Base-by-base conservation (phyloP, 2,888 invertebrate species). In the Lasioglossum vierecki region DNA sequence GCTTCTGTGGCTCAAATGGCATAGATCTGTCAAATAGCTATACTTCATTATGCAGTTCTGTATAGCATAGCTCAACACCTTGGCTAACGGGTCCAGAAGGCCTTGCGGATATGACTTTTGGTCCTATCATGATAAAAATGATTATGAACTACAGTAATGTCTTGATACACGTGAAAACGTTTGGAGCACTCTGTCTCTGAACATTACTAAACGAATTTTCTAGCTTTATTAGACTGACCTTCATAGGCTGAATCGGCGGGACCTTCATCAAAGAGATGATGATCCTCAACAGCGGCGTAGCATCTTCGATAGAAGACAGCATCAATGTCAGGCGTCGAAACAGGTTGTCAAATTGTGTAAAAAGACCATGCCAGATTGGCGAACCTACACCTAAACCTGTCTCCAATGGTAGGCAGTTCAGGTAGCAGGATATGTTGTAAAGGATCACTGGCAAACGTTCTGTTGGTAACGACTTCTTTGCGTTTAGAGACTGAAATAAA, bases 41-140 rank as follows among this genome's bases (percentile, higher is more conserved):
- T 98, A 97, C 91, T 98, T 97, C 83, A 99, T 95, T 76, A 97
- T 96, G 90, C 97, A 98, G 94, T 98, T 98, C 95, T 99, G 99
- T 83, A 99, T 97, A n/a, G 98, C 97, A 95, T 98, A 98, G 94
- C 98, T 98, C 83, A 99, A 95, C 88, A 99, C 97, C 96, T 99
- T 99, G 0, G 99, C 98, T 94, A 99, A 99, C 3, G 99, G 99
- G 93, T 99, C 99, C 91, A 99, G 95, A 88, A 99, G 96, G 30
- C 97, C 97, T 97, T 97, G 95, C 81, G 95, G 94, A 85, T 79
- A 80, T 80, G 39, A 22, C n/a, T 4, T 53, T 22, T 44, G 4
- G 18, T 5, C 44, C 6, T 46, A 76, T 41, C n/a, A 22, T n/a
- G 8, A 18, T 63, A 1, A 3, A 41, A 68, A 22, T 15, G 18